Evolutionary conservation across 1,140 invertebrate species (phyloP), one percentile per base, ranked within the genome.

Genomic region (Hestina assimilis): DNA sequence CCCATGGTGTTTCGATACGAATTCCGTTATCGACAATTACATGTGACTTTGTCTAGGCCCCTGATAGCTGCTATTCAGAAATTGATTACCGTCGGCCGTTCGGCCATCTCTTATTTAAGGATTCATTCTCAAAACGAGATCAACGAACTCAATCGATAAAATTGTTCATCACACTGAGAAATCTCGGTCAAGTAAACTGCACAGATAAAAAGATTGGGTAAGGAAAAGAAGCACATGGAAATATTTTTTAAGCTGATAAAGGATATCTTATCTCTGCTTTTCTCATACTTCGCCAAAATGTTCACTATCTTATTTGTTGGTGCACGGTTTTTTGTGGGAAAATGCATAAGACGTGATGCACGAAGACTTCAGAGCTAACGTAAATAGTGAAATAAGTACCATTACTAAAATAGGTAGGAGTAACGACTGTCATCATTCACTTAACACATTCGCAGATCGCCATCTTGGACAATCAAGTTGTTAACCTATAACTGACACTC

Each of bases 101-200:
- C n/a, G n/a, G n/a, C n/a, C n/a, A n/a, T n/a, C n/a, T n/a, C n/a
- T n/a, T 2, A 48, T 20, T 2, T 59, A 52, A 31, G 40, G 29
- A 43, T 47, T 47, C 45, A 33, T 47, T 47, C 26, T 47, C 31
- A 33, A 29, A 42, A 54, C 21, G 42, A 53, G 64, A 54, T 63
- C 56, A 61, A 55, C 60, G 62, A 70, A 69, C 63, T 41, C 14
- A 8, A 40, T 19, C 21, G 42, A 52, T 52, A 31, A 55, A 12
- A 38, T 38, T 23, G 9, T 17, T 29, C 41, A 55, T 55, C 42
- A 55, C 21, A 52, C 19, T 20, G 38, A n/a, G 72, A 46, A 84
- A 83, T 84, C 76, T 79, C 72, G 69, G 74, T 57, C 75, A 71
- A 51, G 65, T 59, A 82, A 83, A 87, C 76, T 79, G 79, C 68